Conservation (phyloP, 2,888 invertebrate species). For the Cynaeus angustus region DNA sequence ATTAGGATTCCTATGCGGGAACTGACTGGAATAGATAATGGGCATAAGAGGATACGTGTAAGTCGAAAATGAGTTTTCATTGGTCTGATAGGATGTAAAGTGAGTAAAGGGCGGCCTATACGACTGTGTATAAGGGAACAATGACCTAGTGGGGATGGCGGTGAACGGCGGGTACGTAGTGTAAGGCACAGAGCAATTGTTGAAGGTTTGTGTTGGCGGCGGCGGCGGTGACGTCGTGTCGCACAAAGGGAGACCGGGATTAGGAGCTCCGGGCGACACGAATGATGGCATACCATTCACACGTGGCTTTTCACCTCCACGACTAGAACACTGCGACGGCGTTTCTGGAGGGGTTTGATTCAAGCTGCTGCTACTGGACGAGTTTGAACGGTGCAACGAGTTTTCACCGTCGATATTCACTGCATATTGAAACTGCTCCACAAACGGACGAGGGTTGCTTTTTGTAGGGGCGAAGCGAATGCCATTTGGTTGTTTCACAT, state of each 20-base stretch:
- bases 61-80: conserved; percentile 55
- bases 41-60: conserved; percentile 64
- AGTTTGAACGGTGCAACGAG: conserved; percentile 73
- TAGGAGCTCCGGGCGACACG: conserved; percentile 49
- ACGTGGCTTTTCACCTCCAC: conserved; percentile 48
- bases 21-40: conserved; percentile 69
- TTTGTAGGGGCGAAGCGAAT: conserved; percentile 59
- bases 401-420: conserved; percentile 71
- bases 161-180: conserved; percentile 60
- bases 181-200: conserved; percentile 73
- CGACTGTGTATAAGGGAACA: conserved; percentile 64
- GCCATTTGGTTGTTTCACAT: conserved; percentile 62
- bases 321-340: conserved; percentile 66
- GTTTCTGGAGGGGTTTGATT: conserved; percentile 77
- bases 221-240: conserved; percentile 68
- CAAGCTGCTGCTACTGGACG: conserved; percentile 73
- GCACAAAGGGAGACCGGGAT: conserved; percentile 61
- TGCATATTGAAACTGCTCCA: conserved; percentile 71
- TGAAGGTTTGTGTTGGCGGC: conserved; percentile 63
- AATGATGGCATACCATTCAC: conserved; percentile 65
- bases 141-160: conserved; percentile 60
- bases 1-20: conserved; percentile 75
- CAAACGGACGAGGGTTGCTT: conserved; percentile 65
- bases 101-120: conserved; percentile 67
- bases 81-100: conserved; percentile 61